phyloP scores from a whole-genome alignment of 2,113 vertebrate species.

The Nematolebias whitei region DNA sequence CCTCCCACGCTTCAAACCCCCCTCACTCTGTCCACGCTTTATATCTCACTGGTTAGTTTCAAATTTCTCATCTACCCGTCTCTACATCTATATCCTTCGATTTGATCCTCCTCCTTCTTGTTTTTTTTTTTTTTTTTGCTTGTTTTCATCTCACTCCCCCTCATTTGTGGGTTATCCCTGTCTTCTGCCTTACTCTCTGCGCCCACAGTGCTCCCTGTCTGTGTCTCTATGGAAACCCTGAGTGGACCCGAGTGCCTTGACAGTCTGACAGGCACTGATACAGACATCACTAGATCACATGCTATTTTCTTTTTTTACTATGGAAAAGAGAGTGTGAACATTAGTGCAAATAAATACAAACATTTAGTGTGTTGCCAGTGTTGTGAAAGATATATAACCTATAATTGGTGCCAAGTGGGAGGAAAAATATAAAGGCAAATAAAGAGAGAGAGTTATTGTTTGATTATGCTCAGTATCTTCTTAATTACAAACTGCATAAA shows the following conservation, averaged over 20 bases:
- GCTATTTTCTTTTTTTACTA: conserved; percentile 43
- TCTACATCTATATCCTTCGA: conserved; percentile 19
- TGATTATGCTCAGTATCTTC: conserved; percentile 49
- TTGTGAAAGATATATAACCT: conserved; percentile 24
- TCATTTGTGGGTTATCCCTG: conserved; percentile 74
- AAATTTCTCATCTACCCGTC: conserved; percentile 26
- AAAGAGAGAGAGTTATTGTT: conserved; percentile 43
- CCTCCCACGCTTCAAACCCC: conserved; percentile 61
- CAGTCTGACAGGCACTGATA: conserved; percentile 70
- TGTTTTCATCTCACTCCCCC: conserved; percentile 54
- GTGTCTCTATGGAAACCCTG: conserved; percentile 76
- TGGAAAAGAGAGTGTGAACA: conserved; percentile 23
- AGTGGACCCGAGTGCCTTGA: conserved; percentile 69
- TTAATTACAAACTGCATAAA: conserved; percentile 50
- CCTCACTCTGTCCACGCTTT: background rate
- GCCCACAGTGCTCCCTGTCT: conserved; percentile 58
- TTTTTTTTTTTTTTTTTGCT: conserved; percentile 5
- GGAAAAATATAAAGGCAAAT: conserved; percentile 22
- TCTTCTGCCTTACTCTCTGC: conserved; percentile 59
- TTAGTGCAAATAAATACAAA: conserved; percentile 13
- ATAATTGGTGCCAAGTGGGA: conserved; percentile 40
- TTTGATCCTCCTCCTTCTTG: conserved; percentile 28
- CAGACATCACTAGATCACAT: conserved; percentile 61
- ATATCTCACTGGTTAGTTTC: conserved; percentile 15
- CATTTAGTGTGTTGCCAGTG: conserved; percentile 23